Evolutionary conservation across 2,113 vertebrate genomes (phyloP).

Genomic region (Phyllostomus discolor): DNA sequence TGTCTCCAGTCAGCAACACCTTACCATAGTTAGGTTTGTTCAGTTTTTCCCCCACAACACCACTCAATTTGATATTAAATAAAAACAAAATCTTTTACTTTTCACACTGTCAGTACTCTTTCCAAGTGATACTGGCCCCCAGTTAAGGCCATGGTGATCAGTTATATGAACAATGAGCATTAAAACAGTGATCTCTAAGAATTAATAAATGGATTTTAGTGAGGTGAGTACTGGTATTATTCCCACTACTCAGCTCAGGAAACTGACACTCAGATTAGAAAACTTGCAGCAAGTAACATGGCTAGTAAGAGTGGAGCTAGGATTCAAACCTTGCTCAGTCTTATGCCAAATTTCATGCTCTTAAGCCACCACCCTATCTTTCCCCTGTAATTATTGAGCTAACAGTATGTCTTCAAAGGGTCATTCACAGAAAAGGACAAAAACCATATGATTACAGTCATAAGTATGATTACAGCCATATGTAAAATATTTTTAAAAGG

Average conservation of each 20-base stretch:
- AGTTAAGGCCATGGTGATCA: not conserved
- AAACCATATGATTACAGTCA: not conserved
- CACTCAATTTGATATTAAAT: not conserved
- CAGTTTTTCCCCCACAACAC: not conserved
- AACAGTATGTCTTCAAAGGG: conserved; percentile 3
- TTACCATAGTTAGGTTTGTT: not conserved
- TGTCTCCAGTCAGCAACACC: not conserved
- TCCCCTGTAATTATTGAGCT: not conserved
- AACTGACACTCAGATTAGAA: not conserved
- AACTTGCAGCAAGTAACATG: not conserved
- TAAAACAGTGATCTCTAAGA: not conserved
- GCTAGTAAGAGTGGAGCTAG: not conserved
- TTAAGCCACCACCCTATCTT: not conserved
- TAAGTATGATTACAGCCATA: not conserved
- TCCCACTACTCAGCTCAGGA: not conserved
- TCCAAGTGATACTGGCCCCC: not conserved
- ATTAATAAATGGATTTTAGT: conserved; percentile 26
- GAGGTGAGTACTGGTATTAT: not conserved
- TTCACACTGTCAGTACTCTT: not conserved
- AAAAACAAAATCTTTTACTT: not conserved
- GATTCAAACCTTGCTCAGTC: not conserved
- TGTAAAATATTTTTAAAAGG: not conserved
- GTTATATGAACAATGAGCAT: not conserved
- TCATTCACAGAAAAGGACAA: not conserved
- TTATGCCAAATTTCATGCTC: not conserved